Percentiles rank a stretch among this genome's conserved stretches.
Conservation (phyloP, 2,113 vertebrate genomes). For the Sisor rabdophorus region DNA sequence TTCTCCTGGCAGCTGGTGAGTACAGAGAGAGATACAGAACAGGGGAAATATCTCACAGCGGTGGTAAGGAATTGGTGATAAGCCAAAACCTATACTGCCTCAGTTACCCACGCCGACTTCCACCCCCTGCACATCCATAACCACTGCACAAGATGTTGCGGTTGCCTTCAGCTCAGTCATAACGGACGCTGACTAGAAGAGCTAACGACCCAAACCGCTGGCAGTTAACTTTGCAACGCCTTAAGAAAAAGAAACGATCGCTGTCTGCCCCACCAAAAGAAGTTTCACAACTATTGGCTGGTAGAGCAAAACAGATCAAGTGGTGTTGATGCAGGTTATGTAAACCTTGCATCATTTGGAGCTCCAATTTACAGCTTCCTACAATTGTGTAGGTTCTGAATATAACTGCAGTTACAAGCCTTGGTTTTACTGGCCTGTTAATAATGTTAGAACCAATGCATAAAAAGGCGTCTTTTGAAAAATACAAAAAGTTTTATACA, state of each 20-base stretch:
- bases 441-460: background rate
- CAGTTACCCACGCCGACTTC: conserved; percentile 48
- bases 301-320: conserved; percentile 36
- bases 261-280: conserved; percentile 24
- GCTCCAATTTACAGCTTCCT: conserved; percentile 33
- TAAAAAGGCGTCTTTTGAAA: background rate
- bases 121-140: conserved; percentile 48
- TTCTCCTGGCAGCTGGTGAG: conserved; percentile 29
- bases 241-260: conserved; percentile 6
- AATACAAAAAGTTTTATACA: too few relatives aligned
- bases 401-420: conserved; percentile 21
- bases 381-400: conserved; percentile 24
- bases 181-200: conserved; percentile 44
- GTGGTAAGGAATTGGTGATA: conserved; percentile 47
- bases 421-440: background rate
- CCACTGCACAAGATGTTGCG: conserved; percentile 55
- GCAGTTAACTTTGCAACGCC: conserved; percentile 53
- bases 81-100: conserved; percentile 38
- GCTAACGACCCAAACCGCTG: conserved; percentile 55
- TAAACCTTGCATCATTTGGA: conserved; percentile 28
- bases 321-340: conserved; percentile 30
- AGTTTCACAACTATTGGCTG: conserved; percentile 34
- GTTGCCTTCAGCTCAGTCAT: conserved; percentile 36
- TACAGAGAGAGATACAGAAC: conserved; percentile 31
- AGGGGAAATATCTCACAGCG: conserved; percentile 27